These are phyloP conservation scores for Antheraea pernyi DNA, from an alignment of 1,140 invertebrate species.

Conservation along the genomic window DNA sequence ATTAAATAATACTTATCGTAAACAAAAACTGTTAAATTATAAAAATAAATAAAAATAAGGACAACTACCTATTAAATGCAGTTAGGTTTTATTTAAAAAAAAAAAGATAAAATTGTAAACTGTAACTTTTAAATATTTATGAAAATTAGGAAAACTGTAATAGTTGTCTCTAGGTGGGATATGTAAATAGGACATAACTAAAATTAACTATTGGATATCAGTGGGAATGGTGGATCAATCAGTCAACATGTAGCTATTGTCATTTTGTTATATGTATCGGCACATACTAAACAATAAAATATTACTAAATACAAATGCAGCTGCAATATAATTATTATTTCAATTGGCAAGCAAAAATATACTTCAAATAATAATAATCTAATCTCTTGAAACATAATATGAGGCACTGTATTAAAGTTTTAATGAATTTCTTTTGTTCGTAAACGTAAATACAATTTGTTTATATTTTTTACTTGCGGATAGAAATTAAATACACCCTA, in stretches of 20 bases:
- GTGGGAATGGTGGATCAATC: neutral
- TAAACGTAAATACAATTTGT: conserved; percentile 2
- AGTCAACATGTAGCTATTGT: neutral
- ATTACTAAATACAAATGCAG: neutral
- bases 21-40: neutral
- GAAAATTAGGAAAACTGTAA: neutral
- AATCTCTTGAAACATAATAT: too few species aligned
- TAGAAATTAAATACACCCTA: neutral
- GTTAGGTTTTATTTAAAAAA: neutral
- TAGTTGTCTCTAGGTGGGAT: neutral
- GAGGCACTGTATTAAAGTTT: neutral
- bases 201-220: neutral
- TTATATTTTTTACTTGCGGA: neutral
- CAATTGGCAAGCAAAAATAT: neutral
- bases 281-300: neutral
- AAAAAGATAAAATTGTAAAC: neutral
- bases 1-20: conserved; percentile 2
- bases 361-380: neutral
- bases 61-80: neutral
- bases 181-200: neutral
- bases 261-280: neutral
- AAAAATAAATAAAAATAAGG: neutral
- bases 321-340: neutral
- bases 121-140: neutral
- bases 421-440: neutral